Conservation (phyloP, 1,140 invertebrate genomes). For the Cryptotermes secundus region DNA sequence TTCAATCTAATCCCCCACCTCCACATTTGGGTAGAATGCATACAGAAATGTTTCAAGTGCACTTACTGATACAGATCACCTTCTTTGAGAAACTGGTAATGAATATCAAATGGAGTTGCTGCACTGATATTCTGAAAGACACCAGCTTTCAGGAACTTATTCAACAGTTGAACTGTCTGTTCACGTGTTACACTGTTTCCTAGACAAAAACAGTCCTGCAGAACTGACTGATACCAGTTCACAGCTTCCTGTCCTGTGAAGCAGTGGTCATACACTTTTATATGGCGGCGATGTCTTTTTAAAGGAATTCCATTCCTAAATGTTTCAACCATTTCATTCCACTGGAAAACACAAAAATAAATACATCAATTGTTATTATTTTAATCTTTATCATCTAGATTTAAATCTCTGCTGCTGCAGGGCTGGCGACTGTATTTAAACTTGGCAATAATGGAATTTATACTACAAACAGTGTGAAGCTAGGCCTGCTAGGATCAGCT, state of each 20-base stretch:
- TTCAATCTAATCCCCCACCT: not conserved
- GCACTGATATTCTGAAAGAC: slow-evolving; percentile 22
- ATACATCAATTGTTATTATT: no score
- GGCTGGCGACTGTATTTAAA: no score
- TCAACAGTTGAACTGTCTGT: not conserved
- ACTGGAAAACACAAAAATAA: slow-evolving; percentile 24
- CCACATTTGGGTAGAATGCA: not conserved
- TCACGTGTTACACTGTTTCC: not conserved
- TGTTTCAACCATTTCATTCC: slow-evolving; percentile 27
- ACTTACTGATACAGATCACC: slow-evolving; percentile 22
- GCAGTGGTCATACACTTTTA: slow-evolving; percentile 26
- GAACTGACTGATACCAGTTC: slow-evolving; percentile 17
- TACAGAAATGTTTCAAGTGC: not conserved
- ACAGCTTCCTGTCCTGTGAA: slow-evolving; percentile 29
- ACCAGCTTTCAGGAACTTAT: slow-evolving; percentile 27
- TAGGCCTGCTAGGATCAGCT: no score
- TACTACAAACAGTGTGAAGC: no score
- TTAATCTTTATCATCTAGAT: no score
- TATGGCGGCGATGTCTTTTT: slow-evolving; percentile 19
- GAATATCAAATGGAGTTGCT: not conserved
- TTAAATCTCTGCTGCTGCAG: no score
- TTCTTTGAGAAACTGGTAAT: slow-evolving; percentile 24
- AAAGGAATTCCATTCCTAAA: slow-evolving; percentile 27
- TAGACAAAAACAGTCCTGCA: not conserved
- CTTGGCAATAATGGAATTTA: no score